Percentiles rank a stretch among this genome's conserved stretches.
Conservation (phyloP, 2,113 vertebrate species). For the Cryptoleucopteryx plumbea region DNA sequence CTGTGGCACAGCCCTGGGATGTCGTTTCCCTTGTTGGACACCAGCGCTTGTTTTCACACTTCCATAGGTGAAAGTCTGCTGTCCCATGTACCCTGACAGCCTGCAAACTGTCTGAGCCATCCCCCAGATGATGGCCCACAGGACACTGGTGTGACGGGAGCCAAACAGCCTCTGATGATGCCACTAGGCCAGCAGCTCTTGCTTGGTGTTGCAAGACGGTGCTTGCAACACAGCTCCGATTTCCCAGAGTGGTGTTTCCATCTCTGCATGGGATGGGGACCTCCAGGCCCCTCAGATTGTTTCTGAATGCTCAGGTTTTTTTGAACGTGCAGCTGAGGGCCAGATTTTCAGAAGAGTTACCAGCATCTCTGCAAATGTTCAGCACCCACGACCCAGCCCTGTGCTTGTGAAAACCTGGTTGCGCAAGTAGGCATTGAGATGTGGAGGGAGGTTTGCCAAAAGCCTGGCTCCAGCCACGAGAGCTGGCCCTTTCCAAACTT, state of each 20-base stretch:
- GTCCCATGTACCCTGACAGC: background rate
- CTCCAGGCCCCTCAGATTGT: background rate
- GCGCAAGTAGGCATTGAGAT: accelerated
- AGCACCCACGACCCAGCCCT: background rate
- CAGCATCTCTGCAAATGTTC: background rate
- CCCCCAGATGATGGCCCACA: background rate
- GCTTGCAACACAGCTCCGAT: background rate
- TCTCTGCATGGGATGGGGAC: background rate
- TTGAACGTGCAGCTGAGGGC: background rate
- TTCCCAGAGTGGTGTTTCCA: background rate
- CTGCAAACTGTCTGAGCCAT: background rate
- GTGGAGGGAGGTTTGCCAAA: background rate
- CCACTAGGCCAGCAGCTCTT: background rate
- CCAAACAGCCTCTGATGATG: background rate
- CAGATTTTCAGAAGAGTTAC: background rate
- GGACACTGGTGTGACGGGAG: background rate
- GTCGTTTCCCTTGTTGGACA: background rate
- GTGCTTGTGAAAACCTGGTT: background rate
- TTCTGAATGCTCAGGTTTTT: background rate
- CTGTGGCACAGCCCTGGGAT: background rate
- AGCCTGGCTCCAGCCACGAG: accelerated
- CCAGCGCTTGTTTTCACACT: background rate
- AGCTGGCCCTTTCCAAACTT: background rate
- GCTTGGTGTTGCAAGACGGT: accelerated
- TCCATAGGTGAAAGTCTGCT: background rate